Conservation (phyloP, 2,888 invertebrate species). For the Brachyopa scutellaris region DNA sequence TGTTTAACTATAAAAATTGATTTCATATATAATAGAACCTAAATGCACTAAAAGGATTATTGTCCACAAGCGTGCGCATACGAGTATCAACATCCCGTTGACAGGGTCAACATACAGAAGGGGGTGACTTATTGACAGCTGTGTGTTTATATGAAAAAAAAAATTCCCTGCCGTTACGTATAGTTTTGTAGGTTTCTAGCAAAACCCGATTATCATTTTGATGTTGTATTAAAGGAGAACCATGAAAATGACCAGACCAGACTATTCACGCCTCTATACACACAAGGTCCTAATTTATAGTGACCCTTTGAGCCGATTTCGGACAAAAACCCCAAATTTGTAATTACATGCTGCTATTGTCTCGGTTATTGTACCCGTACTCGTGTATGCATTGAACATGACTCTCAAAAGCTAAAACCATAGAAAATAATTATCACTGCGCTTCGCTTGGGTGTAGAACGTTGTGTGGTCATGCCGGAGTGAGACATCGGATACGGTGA, state of each 20-base stretch:
- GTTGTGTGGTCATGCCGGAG: not conserved
- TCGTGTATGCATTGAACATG: conserved; percentile 15
- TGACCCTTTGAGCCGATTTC: not conserved
- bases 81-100: not conserved
- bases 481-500: not conserved
- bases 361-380: no score
- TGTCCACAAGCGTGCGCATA: not conserved
- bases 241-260: conserved; percentile 10
- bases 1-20: no score
- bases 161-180: no score
- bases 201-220: conserved; percentile 24
- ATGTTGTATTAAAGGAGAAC: not conserved
- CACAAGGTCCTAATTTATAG: conserved; percentile 14
- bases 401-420: not conserved
- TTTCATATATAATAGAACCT: not conserved
- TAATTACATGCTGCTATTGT: conserved; percentile 32
- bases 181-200: no score
- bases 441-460: not conserved
- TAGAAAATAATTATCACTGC: not conserved
- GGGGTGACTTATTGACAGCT: conserved; percentile 38
- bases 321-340: conserved; percentile 2
- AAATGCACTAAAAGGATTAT: conserved; percentile 10
- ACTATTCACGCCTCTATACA: conserved; percentile 28
- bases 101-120: not conserved
- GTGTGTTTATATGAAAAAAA: not conserved